Evolutionary conservation across 2,797 vertebrate species (phyloP).

Genomic region (Phalanger gymnotis): DNA sequence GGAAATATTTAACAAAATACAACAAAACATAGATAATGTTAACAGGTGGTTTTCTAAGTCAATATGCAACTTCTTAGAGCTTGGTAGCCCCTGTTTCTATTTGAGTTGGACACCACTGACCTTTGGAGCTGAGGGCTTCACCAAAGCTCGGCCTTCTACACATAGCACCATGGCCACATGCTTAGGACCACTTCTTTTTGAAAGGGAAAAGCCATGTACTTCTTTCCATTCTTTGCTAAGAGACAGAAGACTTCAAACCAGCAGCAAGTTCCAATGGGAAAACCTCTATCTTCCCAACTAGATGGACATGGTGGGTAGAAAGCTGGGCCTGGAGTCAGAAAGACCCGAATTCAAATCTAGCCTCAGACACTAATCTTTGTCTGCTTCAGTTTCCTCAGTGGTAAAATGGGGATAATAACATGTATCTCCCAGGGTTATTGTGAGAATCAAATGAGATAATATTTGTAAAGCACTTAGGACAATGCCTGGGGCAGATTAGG

Average conservation of each 20-base stretch:
- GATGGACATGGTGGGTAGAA: neutral
- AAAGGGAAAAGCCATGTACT: neutral
- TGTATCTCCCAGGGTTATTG: neutral
- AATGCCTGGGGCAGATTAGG: neutral
- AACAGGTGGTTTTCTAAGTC: neutral
- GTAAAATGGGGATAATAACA: neutral
- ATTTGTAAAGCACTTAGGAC: too few relatives aligned
- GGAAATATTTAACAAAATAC: neutral
- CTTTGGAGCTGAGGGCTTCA: neutral
- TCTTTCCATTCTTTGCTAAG: neutral
- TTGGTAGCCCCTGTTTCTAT: neutral
- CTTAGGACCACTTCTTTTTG: neutral
- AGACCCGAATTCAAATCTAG: neutral
- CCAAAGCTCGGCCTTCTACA: neutral
- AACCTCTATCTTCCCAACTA: neutral
- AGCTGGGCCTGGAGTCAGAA: neutral
- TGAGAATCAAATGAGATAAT: too few relatives aligned
- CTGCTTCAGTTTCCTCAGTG: neutral
- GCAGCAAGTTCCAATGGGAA: neutral
- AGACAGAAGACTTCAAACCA: neutral
- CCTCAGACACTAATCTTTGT: neutral
- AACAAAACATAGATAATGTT: neutral
- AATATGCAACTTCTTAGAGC: neutral
- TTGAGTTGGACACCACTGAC: neutral
- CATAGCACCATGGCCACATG: neutral